Evolutionary conservation across 2,888 invertebrate genomes (phyloP).

Genomic region (Trachelus troglodyta): DNA sequence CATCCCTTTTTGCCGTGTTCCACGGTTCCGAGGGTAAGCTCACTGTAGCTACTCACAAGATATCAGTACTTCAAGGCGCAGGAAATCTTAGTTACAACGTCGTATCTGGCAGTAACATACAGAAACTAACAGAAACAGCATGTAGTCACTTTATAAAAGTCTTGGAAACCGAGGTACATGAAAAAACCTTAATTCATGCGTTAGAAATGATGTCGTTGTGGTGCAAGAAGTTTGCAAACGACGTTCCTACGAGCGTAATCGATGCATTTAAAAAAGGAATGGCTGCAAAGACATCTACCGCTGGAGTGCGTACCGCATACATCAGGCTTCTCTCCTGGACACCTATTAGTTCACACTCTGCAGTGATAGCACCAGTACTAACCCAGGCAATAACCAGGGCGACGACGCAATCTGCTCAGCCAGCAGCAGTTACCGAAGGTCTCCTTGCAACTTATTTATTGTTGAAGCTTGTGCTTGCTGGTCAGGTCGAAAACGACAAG

Average conservation of each 20-base stretch:
- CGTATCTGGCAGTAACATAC: constrained; percentile 71
- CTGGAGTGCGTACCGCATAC: constrained; percentile 82
- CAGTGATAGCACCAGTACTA: constrained; percentile 72
- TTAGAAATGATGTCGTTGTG: constrained; percentile 85
- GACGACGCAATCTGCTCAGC: constrained; percentile 78
- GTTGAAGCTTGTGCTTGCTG: constrained; percentile 71
- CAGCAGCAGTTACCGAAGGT: constrained; percentile 77
- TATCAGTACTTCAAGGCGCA: constrained; percentile 84
- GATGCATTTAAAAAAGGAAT: constrained; percentile 80
- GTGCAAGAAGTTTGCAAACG: constrained; percentile 76
- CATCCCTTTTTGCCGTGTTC: constrained; percentile 81
- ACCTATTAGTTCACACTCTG: constrained; percentile 42
- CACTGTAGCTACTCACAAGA: constrained; percentile 88
- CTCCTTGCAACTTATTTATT: constrained; percentile 77
- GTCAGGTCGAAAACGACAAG: constrained; percentile 66
- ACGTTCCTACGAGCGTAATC: constrained; percentile 74
- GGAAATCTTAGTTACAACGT: constrained; percentile 80
- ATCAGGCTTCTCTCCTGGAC: constrained; percentile 74
- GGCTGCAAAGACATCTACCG: constrained; percentile 80
- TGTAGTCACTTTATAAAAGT: constrained; percentile 79
- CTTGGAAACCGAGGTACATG: constrained; percentile 90
- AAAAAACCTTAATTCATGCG: constrained; percentile 86
- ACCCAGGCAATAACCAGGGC: constrained; percentile 81
- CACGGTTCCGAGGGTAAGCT: constrained; percentile 92
- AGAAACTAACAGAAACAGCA: constrained; percentile 72